These are phyloP conservation scores for Montipora foliosa DNA, from an alignment of 64 coral and sea anemone genomes.

Conservation along the genomic window DNA sequence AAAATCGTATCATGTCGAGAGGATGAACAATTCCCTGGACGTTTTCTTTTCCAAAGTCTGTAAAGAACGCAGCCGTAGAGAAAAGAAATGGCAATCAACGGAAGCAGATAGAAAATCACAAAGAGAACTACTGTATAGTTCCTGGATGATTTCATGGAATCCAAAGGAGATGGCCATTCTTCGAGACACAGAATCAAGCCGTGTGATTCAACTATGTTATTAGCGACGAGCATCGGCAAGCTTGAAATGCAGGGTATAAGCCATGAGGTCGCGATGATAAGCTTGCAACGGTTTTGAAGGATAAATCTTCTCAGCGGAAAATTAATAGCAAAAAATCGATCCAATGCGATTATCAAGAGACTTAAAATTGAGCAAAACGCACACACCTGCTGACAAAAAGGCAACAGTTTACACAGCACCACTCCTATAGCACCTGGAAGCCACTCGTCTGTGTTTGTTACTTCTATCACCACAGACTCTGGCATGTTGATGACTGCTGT, in stretches of 20 bases:
- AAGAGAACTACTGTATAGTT: constrained; percentile 51
- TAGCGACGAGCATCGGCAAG: constrained; percentile 35
- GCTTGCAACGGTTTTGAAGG: background rate
- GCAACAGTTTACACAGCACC: constrained; percentile 60
- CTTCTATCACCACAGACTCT: background rate
- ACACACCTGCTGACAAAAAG: constrained; percentile 35
- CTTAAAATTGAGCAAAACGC: constrained; percentile 51
- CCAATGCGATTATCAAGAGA: constrained; percentile 42
- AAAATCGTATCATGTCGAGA: background rate
- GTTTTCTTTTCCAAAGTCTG: constrained; percentile 39
- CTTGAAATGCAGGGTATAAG: constrained; percentile 25
- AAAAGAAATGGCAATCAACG: background rate
- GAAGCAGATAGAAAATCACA: constrained; percentile 28
- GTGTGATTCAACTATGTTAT: constrained; percentile 17
- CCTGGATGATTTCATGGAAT: background rate
- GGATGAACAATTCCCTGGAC: constrained; percentile 9
- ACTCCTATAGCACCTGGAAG: constrained; percentile 1
- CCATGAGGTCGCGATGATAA: constrained; percentile 52
- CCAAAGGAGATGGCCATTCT: constrained; percentile 57
- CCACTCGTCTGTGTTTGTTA: constrained; percentile 16
- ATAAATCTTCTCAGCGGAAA: constrained; percentile 42
- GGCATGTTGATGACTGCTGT: constrained; percentile 35
- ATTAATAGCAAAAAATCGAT: constrained; percentile 48
- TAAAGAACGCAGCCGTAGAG: constrained; percentile 41
- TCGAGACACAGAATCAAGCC: constrained; percentile 46